These are phyloP conservation scores for Nycticorax nycticorax DNA, from an alignment of 2,113 vertebrate genomes.

Conservation along the genomic window DNA sequence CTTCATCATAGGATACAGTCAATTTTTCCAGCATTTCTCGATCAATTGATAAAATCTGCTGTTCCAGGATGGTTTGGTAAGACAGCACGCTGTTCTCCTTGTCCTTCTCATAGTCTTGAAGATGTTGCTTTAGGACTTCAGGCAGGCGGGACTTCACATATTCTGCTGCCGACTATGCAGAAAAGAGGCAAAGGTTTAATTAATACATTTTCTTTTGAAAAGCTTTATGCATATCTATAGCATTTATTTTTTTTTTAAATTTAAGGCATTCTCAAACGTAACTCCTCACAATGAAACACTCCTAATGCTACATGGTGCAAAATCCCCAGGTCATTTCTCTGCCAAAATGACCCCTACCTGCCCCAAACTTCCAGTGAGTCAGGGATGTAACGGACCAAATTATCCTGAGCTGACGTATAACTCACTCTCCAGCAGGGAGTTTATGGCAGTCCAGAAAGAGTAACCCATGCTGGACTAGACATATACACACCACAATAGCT, in stretches of 20 bases:
- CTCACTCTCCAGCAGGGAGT: background rate
- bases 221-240: background rate
- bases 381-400: fast-evolving
- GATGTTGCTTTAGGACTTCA: constrained; percentile 89
- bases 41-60: constrained; percentile 92
- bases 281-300: background rate
- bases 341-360: background rate
- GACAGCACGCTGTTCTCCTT: constrained; percentile 89
- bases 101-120: constrained; percentile 91
- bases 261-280: background rate
- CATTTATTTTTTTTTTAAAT: background rate
- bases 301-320: background rate
- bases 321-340: background rate
- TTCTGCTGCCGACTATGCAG: constrained; percentile 89
- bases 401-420: background rate
- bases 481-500: background rate
- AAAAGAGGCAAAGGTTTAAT: constrained; percentile 2
- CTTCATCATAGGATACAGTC: constrained; percentile 91
- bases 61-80: constrained; percentile 91
- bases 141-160: constrained; percentile 91
- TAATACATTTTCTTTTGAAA: background rate
- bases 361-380: background rate
- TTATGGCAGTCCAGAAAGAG: background rate
- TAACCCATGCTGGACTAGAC: background rate
- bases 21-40: constrained; percentile 93